These are phyloP conservation scores for Tenthredo scrophulariae DNA, from an alignment of 2,888 invertebrate species.

Conservation along the genomic window DNA sequence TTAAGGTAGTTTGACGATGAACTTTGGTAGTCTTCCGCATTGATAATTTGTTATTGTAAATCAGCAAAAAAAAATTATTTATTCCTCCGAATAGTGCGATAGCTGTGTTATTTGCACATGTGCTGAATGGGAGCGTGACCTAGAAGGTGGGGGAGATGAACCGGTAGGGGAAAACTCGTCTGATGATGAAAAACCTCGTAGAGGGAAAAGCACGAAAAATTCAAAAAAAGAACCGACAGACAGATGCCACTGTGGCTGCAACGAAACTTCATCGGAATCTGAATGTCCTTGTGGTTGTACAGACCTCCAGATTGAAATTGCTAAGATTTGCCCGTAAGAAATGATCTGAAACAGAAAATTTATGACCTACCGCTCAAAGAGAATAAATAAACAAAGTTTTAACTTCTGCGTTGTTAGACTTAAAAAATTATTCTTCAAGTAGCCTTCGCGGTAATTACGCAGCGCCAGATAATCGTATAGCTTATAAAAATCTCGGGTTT, in stretches of 20 bases:
- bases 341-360: neutral
- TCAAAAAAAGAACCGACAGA: conserved; percentile 10
- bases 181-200: neutral
- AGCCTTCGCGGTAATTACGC: neutral
- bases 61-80: neutral
- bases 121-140: conserved; percentile 58
- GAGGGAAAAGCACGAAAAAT: conserved; percentile 17
- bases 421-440: neutral
- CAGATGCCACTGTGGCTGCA: conserved; percentile 53
- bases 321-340: conserved; percentile 39
- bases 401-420: neutral
- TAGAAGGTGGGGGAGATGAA: conserved; percentile 52
- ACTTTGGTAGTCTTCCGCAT: neutral
- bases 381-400: neutral
- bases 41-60: neutral
- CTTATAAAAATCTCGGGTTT: neutral
- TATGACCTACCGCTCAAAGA: neutral
- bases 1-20: conserved; percentile 38
- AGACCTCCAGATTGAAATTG: neutral
- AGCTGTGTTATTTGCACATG: conserved; percentile 59
- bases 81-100: conserved; percentile 53
- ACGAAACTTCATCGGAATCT: conserved; percentile 54
- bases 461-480: neutral
- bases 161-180: conserved; percentile 22
- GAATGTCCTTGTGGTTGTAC: conserved; percentile 54